phyloP scores from a whole-genome alignment of 2,888 invertebrate species.

The Agrotis exclamationis region DNA sequence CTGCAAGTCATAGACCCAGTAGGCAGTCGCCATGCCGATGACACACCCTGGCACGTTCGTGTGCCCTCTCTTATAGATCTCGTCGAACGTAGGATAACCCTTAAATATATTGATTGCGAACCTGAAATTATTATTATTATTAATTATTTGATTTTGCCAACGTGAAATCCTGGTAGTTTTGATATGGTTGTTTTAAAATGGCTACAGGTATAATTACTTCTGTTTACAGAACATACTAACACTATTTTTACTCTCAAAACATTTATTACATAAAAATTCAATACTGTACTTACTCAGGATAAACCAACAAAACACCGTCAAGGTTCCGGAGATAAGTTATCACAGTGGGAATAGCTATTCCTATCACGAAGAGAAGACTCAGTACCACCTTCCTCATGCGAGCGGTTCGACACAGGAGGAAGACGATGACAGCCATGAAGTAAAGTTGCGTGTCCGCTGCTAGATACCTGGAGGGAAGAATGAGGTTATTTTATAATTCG shows the following conservation, averaged over 20 bases:
- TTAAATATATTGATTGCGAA: slow-evolving; percentile 56
- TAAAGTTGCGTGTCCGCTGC: slow-evolving; percentile 73
- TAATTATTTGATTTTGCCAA: background rate
- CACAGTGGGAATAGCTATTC: slow-evolving; percentile 40
- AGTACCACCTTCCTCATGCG: slow-evolving; percentile 46
- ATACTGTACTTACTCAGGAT: slow-evolving; percentile 55
- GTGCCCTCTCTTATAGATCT: slow-evolving; percentile 75
- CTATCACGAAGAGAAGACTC: slow-evolving; percentile 49
- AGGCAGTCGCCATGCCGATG: slow-evolving; percentile 74
- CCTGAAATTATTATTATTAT: slow-evolving; percentile 52
- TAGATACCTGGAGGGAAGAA: slow-evolving; percentile 66
- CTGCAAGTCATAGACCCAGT: slow-evolving; percentile 71
- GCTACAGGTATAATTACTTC: no score
- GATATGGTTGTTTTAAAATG: no score
- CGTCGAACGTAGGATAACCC: slow-evolving; percentile 67
- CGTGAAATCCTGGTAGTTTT: no score
- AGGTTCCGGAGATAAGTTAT: slow-evolving; percentile 57
- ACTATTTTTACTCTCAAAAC: no score
- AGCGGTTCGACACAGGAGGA: slow-evolving; percentile 44
- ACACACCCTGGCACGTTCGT: slow-evolving; percentile 75
- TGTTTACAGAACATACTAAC: no score
- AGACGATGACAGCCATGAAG: slow-evolving; percentile 63
- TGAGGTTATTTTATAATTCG: background rate
- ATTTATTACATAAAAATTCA: no score
- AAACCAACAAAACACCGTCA: slow-evolving; percentile 38